A percentile compares a stretch with the other conserved stretches of the same genome.
These are phyloP conservation scores for Papilio glaucus DNA, from an alignment of 1,140 invertebrate genomes.

Conservation along the genomic window DNA sequence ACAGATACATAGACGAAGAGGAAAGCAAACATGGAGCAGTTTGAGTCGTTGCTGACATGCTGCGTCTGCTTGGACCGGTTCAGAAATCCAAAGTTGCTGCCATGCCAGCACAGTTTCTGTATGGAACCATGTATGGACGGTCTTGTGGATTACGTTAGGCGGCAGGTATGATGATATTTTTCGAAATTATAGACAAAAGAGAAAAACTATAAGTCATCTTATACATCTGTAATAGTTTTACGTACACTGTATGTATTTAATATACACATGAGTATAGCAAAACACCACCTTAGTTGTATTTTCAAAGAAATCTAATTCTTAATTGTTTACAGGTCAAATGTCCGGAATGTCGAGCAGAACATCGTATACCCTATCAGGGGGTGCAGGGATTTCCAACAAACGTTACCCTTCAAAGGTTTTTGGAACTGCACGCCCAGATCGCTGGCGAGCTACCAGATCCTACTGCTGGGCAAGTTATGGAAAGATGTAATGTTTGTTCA, in stretches of 20 bases:
- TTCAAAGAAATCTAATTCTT: neutral
- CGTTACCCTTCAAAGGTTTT: slow-evolving; percentile 96
- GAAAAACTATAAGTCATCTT: too few relatives aligned
- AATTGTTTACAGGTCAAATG: slow-evolving; percentile 92
- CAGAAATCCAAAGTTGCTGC: slow-evolving; percentile 97
- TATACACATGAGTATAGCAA: too few relatives aligned
- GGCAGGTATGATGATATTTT: slow-evolving; percentile 86
- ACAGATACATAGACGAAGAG: slow-evolving; percentile 65
- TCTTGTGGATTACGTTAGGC: slow-evolving; percentile 95
- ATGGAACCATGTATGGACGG: slow-evolving; percentile 99
- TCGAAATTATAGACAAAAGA: neutral
- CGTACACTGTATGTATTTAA: too few relatives aligned
- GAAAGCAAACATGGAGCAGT: slow-evolving; percentile 92
- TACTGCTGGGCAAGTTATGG: slow-evolving; percentile 92
- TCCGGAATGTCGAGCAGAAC: slow-evolving; percentile 99
- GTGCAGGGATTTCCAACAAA: slow-evolving; percentile 98
- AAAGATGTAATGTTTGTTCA: slow-evolving; percentile 94
- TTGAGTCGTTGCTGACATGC: slow-evolving; percentile 98
- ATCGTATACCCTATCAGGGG: slow-evolving; percentile 97
- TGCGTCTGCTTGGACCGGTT: slow-evolving; percentile 98
- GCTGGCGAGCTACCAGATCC: slow-evolving; percentile 95
- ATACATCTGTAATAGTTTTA: too few relatives aligned
- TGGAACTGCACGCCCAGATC: slow-evolving; percentile 97
- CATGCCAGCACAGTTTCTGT: slow-evolving; percentile 99
- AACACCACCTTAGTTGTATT: neutral